Conservation (phyloP, 2,113 vertebrate species). For the Formicarius rufipectus region DNA sequence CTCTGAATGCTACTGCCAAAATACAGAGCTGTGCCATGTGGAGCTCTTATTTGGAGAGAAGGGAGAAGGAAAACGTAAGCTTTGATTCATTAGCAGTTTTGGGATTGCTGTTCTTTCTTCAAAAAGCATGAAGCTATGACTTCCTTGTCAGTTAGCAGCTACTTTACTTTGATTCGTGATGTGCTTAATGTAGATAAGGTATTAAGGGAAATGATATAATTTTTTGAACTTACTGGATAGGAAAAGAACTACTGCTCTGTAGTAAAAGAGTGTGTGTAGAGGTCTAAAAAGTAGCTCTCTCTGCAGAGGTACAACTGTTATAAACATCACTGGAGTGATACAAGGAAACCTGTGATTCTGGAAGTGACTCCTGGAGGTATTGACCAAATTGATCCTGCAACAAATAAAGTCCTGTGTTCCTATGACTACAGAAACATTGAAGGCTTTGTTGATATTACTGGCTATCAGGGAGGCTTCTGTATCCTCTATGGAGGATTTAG, state of each 20-base stretch:
- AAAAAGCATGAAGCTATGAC: neutral
- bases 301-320: slow-evolving; percentile 94
- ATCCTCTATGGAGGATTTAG: slow-evolving; percentile 96
- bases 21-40: neutral
- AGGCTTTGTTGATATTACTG: slow-evolving; percentile 92
- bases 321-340: slow-evolving; percentile 98
- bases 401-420: slow-evolving; percentile 92
- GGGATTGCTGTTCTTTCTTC: neutral
- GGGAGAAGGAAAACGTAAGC: neutral
- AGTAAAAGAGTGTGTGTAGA: neutral
- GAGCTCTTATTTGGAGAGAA: neutral
- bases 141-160: neutral
- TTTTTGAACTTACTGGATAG: neutral
- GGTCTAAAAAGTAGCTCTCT: slow-evolving; percentile 1
- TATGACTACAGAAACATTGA: slow-evolving; percentile 98
- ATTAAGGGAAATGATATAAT: neutral
- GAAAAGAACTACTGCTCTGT: neutral
- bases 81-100: neutral
- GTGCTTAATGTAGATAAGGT: neutral
- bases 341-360: slow-evolving; percentile 84
- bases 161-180: neutral
- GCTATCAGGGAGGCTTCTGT: slow-evolving; percentile 96
- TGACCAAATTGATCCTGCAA: slow-evolving; percentile 94
- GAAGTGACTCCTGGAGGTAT: slow-evolving; percentile 97
- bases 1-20: neutral